Evolutionary conservation across 2,113 vertebrate species (phyloP), one percentile per base, ranked within the genome.

Genomic region (Oenanthe oenanthe): DNA sequence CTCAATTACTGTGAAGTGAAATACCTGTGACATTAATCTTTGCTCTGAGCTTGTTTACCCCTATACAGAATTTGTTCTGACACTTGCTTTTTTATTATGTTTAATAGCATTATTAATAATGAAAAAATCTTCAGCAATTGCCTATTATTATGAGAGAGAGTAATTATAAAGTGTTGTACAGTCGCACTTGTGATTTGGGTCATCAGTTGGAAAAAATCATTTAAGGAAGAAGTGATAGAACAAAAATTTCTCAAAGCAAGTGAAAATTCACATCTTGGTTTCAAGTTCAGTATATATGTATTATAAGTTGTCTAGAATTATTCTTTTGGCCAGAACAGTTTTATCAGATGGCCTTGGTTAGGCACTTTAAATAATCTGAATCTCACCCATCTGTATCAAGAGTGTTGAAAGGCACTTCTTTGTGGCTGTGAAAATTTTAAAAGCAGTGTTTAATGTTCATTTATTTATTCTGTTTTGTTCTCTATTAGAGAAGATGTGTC

Each of bases 51-150:
- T 94, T 94, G 53, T 88, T 76, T 85, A 63, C 43, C 13, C 14
- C 6, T 51, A 6, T 53, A 34, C 70, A 53, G 66, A 26, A 95
- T 85, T 85, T 93, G 9, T 70, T 51, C 22, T 85, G 40, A 83
- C 6, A 43, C 40, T 61, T 82, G 25, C 0, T 28, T 82, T 90
- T 85, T 83, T 24, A 60, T 86, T 84, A 53, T 5, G 16, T 62
- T 89, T 91, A 71, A 19, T 70, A 80, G 60, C n/a, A 25, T 75
- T 56, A 63, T 61, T 95, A 63, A 85, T 78, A 88, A 94, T 91
- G 51, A 78, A 88, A 73, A 92, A 91, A 48, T 45, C 66, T 28
- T 85, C 25, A 80, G 53, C 92, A 91, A 91, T 79, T 80, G 17
- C 15, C 14, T 83, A n/a, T 85, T 88, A 43, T 84, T 87, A 8